Base-by-base conservation (phyloP, 2,797 vertebrate genomes). In the Apogon hyalosoma region DNA sequence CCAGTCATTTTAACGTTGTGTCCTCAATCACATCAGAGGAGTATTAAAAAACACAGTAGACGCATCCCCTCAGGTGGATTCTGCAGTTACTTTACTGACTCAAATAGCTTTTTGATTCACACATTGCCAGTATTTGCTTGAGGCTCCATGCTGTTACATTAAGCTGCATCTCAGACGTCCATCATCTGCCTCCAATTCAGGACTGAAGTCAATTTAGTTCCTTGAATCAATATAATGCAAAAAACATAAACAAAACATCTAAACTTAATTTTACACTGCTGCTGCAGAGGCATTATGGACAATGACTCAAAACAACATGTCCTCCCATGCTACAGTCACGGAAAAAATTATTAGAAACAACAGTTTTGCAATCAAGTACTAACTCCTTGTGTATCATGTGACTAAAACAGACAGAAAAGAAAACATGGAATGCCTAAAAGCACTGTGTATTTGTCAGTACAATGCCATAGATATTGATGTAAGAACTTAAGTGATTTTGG, bases 91-190 rank as follows among this genome's bases (percentile, higher is more conserved):
- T 49, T 9, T 60, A 43, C 38, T 8, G 49, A 68, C 68, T 71
- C 45, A 84, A 77, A 77, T 79, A 62, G 67, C 68, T 73, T 83
- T 83, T 79, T 85, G 75, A 88, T 83, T 86, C 67, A 80, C 73
- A 59, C 50, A 0, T 36, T 14, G 56, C 24, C 28, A 24, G 43
- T 6, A 7, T 63, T 31, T 7, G 75, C 82, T 74, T 0, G 1
- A 46, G 80, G 82, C 77, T 57, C 46, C 18, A 24, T 62, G 52
- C 48, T 5, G 18, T 24, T 55, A 55, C 56, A 77, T 79, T 62
- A 69, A 54, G 24, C 54, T 18, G 46, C 55, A 33, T 63, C 55
- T 53, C 50, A 39, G 16, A 11, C n/a, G 59, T 31, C 55, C 56
- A 67, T 75, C 67, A 74, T 57, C 55, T 19, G 4, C 18, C 50